These are phyloP conservation scores for Drosophila mauritiana DNA, from an alignment of 1,140 invertebrate genomes.

Conservation along the genomic window DNA sequence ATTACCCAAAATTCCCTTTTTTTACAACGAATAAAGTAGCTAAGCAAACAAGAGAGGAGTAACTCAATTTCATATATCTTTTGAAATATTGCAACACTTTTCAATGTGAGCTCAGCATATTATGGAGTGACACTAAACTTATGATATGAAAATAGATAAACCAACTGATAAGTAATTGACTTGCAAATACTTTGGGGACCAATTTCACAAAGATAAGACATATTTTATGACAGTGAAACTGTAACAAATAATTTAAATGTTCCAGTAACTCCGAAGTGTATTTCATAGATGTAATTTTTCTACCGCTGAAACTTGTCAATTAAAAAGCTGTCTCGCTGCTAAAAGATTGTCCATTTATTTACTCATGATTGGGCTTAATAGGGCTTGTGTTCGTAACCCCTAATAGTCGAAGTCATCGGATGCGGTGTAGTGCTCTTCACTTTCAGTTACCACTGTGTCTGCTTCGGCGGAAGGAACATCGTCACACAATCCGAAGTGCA, in stretches of 20 bases:
- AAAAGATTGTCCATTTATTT: conserved; percentile 14
- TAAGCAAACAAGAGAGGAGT: neutral
- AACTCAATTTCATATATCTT: neutral
- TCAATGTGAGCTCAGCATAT: neutral
- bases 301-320: neutral
- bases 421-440: conserved; percentile 45
- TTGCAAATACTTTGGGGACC: neutral
- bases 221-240: conserved; percentile 6
- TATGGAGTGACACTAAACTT: neutral
- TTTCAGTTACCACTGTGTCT: conserved; percentile 55
- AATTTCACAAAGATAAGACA: neutral
- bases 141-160: neutral
- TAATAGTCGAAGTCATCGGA: conserved; percentile 46
- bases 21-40: neutral
- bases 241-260: neutral
- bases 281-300: too few species aligned
- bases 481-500: conserved; percentile 31
- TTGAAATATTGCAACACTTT: neutral
- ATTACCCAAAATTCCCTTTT: neutral
- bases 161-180: neutral
- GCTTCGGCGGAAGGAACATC: conserved; percentile 51
- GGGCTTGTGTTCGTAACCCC: neutral
- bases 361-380: neutral
- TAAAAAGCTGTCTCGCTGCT: neutral
- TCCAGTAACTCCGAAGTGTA: neutral